These are phyloP conservation scores for Musca domestica DNA, from an alignment of 1,140 invertebrate species.

Conservation along the genomic window DNA sequence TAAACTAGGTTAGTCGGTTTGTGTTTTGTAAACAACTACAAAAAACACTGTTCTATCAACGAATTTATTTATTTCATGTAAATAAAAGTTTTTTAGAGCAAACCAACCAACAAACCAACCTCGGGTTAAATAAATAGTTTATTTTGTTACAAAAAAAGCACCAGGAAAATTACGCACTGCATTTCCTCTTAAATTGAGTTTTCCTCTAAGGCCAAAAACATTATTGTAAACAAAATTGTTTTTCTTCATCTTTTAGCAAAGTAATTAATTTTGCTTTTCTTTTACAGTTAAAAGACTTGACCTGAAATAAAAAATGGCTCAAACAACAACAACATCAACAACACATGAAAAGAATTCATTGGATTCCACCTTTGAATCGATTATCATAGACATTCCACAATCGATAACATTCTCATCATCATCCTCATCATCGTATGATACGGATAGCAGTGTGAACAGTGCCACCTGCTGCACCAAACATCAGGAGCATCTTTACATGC, in stretches of 20 bases:
- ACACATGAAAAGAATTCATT: constrained; percentile 23
- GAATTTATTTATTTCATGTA: constrained; percentile 3
- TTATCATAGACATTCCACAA: constrained; percentile 51
- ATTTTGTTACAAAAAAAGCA: not conserved
- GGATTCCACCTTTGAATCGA: constrained; percentile 30
- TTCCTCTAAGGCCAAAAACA: too few relatives aligned
- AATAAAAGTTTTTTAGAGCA: not conserved
- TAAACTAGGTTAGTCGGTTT: too few relatives aligned
- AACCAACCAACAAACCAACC: not conserved
- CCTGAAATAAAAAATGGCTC: constrained; percentile 10
- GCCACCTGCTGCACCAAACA: constrained; percentile 50
- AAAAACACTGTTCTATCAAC: too few relatives aligned
- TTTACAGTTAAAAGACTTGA: not conserved
- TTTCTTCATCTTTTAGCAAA: constrained; percentile 1
- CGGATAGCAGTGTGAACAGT: constrained; percentile 49
- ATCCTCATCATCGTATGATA: constrained; percentile 45
- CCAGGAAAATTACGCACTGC: too few relatives aligned
- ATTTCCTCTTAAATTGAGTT: too few relatives aligned
- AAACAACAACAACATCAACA: constrained; percentile 8
- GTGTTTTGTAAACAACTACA: too few relatives aligned
- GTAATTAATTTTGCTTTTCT: not conserved
- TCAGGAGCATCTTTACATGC: constrained; percentile 50
- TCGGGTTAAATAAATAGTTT: not conserved
- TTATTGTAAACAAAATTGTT: constrained; percentile 6
- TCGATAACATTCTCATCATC: constrained; percentile 25